Base-by-base conservation (phyloP, 2,113 vertebrate species). In the Apeltes quadracus region DNA sequence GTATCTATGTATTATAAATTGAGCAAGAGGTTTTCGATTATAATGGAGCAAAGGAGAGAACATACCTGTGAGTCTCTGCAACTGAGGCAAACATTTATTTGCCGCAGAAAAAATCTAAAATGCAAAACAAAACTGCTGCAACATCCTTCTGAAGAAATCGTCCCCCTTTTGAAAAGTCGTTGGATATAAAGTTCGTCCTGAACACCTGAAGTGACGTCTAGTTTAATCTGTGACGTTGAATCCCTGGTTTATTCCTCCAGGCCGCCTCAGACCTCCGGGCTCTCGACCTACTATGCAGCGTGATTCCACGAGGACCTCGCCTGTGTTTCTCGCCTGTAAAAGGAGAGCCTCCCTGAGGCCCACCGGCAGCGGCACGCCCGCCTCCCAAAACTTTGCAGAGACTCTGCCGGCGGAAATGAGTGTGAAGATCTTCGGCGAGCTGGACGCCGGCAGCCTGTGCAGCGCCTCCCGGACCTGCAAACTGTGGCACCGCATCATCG, bases 361-460 rank as follows among this genome's bases (percentile, higher is more conserved):
- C 32, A 15, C 71, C 7, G 23, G 48, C n/a, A n/a, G n/a, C 16
- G 46, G 51, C 51, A 0, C 27, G 23, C 8, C n/a, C 11, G 14
- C 54, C 27, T 12, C 48, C 39, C 54, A 54, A 0, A 90, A 95
- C 84, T 95, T 95, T 32, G 90, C 92, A 0, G 87, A 94, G 3
- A 22, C 15, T 0, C 85, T 98, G 11, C 96, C 96, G 0, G 41
- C 58, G 0, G 96, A 99, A 84, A 81, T 98, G 79, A 94, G 88
- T 61, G 73, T 84, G 39, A 88, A 75, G 72, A 96, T 98, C 77
- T 97, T 97, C 61, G 44, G 90, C 0, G 73, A 90, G 61, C 88
- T 98, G 79, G 96, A 97, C 59, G 18, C 95, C 0, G 76, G 13
- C 72, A 96, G 95, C 59, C 84, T 98, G 76, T 95, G 94, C 80